phyloP scores from a whole-genome alignment of 1,140 invertebrate species.

The Macrosteles quadrilineatus region DNA sequence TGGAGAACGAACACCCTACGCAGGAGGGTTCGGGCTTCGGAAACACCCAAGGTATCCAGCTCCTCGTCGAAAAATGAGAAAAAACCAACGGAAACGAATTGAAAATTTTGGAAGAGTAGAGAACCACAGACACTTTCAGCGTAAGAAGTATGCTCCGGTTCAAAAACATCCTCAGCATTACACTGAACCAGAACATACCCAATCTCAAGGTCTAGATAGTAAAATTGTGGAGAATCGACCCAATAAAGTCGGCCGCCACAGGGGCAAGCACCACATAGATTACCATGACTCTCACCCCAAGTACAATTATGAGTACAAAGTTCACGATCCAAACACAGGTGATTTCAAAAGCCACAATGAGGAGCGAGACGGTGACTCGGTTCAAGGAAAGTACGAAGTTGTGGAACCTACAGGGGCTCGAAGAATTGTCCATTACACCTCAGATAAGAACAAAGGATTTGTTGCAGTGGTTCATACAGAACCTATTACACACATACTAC shows the following conservation, averaged over 20 bases:
- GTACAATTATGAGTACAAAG: conserved; percentile 57
- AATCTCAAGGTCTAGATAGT: neutral
- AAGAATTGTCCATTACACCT: conserved; percentile 38
- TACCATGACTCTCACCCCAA: conserved; percentile 44
- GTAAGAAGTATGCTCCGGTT: too few relatives aligned
- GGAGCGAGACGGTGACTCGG: conserved; percentile 56
- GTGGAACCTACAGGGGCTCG: conserved; percentile 41
- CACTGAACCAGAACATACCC: neutral
- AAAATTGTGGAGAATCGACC: neutral
- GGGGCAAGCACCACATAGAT: neutral
- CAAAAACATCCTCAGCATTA: too few relatives aligned
- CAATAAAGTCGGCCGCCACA: neutral
- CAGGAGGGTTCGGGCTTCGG: too few relatives aligned
- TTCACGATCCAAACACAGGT: conserved; percentile 57
- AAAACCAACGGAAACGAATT: too few relatives aligned
- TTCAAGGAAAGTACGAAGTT: conserved; percentile 39
- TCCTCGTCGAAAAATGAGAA: too few relatives aligned
- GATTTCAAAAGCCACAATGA: conserved; percentile 60
- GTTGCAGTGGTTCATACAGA: conserved; percentile 21
- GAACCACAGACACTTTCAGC: too few relatives aligned
- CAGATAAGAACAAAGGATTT: conserved; percentile 25
- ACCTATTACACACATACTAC: conserved; percentile 3
- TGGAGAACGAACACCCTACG: too few relatives aligned
- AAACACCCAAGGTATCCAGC: too few relatives aligned
- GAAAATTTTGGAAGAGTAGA: too few relatives aligned